Percentiles rank a stretch among this genome's conserved stretches.
Evolutionary conservation across 37 sponge, comb jelly and placozoan genomes (phyloP).

Genomic region (Halisarca cf. caerulea): DNA sequence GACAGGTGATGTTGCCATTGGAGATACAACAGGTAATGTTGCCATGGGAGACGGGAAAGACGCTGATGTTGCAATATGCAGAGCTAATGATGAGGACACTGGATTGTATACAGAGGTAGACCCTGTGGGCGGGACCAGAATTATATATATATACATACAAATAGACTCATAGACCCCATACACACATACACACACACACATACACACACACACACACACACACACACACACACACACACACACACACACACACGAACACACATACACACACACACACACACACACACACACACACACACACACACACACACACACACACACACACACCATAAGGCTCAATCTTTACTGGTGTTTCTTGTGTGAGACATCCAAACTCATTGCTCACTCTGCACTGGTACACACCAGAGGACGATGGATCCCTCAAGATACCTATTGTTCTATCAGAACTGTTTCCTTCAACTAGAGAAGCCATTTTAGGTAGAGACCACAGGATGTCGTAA

Average conservation of each 20-base stretch:
- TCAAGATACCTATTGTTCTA: neutral
- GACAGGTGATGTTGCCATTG: too few relatives aligned
- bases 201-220: neutral
- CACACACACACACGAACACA: conserved; percentile 35
- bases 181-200: neutral
- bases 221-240: conserved; percentile 38
- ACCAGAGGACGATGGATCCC: neutral
- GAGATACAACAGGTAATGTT: too few relatives aligned
- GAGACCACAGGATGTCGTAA: neutral
- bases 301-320: conserved; percentile 11
- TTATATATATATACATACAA: neutral
- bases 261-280: conserved; percentile 2
- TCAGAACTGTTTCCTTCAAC: neutral
- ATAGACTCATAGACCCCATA: neutral
- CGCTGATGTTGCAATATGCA: too few relatives aligned
- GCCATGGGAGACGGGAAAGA: too few relatives aligned
- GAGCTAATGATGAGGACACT: too few relatives aligned
- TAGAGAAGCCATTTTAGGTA: neutral
- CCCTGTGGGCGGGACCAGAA: too few relatives aligned
- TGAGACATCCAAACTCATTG: neutral
- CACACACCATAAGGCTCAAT: neutral
- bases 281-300: conserved; percentile 28
- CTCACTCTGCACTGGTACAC: neutral
- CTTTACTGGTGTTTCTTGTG: neutral
- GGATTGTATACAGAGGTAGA: too few relatives aligned